These are phyloP conservation scores for Suillia variegata DNA, from an alignment of 2,888 invertebrate genomes.

Conservation along the genomic window DNA sequence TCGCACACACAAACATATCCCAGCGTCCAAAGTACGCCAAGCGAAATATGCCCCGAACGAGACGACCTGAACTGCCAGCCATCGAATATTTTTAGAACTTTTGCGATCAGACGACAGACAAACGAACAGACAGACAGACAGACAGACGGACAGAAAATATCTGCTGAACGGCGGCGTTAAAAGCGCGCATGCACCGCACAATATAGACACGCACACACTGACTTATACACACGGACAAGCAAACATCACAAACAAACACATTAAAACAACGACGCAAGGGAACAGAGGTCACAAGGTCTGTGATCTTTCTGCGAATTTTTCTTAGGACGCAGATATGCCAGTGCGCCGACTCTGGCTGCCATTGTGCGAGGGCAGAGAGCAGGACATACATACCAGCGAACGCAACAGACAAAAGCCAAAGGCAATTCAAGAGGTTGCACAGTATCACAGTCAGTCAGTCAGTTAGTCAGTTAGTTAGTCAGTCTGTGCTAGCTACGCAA, in stretches of 20 bases:
- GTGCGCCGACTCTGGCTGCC: too few species aligned
- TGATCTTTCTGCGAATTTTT: slow-evolving; percentile 19
- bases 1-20: slow-evolving; percentile 9
- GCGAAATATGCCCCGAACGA: slow-evolving; percentile 7
- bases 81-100: slow-evolving; percentile 29
- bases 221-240: background rate
- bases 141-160: slow-evolving; percentile 1
- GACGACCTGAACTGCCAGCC: slow-evolving; percentile 17
- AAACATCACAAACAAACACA: slow-evolving; percentile 7
- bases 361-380: background rate
- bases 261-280: slow-evolving; percentile 15
- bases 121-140: too few species aligned
- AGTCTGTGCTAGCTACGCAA: background rate
- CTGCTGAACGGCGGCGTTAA: slow-evolving; percentile 13
- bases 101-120: slow-evolving; percentile 10
- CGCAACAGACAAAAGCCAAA: slow-evolving; percentile 1
- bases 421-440: background rate
- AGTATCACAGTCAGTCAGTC: background rate
- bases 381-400: background rate
- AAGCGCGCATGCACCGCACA: slow-evolving; percentile 7
- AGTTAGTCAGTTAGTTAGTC: slow-evolving; percentile 4
- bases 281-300: slow-evolving; percentile 28
- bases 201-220: too few species aligned
- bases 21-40: slow-evolving; percentile 9
- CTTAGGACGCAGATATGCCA: background rate